Base-by-base conservation (phyloP, 1,140 invertebrate species). In the Rhysida immarginata region DNA sequence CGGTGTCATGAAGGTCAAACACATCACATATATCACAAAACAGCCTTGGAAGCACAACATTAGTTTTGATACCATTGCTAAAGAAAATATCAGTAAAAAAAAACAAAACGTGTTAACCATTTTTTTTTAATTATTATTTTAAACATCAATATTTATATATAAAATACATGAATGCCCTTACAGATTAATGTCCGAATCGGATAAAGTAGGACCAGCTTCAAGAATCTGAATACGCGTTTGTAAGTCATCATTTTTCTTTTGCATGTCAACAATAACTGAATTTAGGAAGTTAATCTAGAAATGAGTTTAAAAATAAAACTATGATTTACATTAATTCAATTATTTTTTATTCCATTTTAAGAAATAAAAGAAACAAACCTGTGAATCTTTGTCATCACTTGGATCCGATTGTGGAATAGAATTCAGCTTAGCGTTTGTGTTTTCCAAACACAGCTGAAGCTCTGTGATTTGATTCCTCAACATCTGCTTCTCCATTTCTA, bases 11-110 rank as follows among this genome's bases (percentile, higher is more conserved):
- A 54, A 82, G 72, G 74, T 97, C 94, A 75, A 97, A 97, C 66
- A 82, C 77, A 73, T 97, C 94, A 72, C 94, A 97, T 63, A 96
- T 96, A 77, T 97, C 94, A 77, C 94, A 97, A 72, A 90, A 97
- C 61, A 92, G 71, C 44, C 94, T 80, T 24, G 86, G 84, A 20
- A 85, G 75, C 2, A 78, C 71, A 20, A 57, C 53, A 72, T 60
- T 55, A n/a, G 53, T 29, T 44, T 61, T 56, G 11, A 53, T 26
- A n/a, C 49, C 60, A 56, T 61, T 62, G 14, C 61, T 62, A 44
- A 44, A 54, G 13, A 35, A 46, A 20, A 16, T 8, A 35, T 8
- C 29, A 35, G 29, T 8, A 35, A 35, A 35, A 35, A 5, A 35
- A 35, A 35, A 35, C 29, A 35, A 35, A 35, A 35, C 29, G 16